These are phyloP conservation scores for Cryptus viduatorius DNA, from an alignment of 2,888 invertebrate genomes.

Conservation along the genomic window DNA sequence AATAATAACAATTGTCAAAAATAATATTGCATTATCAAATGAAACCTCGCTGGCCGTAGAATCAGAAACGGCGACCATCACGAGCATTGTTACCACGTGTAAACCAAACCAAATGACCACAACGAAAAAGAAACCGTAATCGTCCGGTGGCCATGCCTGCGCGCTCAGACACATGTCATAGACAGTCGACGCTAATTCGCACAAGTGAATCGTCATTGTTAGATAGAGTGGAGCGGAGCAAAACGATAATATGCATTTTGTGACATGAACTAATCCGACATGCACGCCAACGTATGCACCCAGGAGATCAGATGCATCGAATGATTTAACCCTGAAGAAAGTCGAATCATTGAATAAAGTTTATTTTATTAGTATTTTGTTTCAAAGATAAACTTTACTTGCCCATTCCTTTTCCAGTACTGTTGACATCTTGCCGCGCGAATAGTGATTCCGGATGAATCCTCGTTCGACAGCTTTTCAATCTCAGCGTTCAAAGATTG, in stretches of 20 bases:
- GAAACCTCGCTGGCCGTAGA: conserved; percentile 29
- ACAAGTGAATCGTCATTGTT: conserved; percentile 42
- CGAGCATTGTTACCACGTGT: conserved; percentile 40
- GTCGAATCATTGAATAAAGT: not conserved
- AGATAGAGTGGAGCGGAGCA: conserved; percentile 50
- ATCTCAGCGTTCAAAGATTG: conserved; percentile 46
- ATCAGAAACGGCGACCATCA: conserved; percentile 46
- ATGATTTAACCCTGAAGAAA: conserved; percentile 31
- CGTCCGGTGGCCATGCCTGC: not conserved
- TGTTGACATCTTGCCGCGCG: not conserved
- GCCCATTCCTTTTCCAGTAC: not conserved
- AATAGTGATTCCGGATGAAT: not conserved
- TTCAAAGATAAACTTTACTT: not conserved
- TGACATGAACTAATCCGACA: conserved; percentile 38
- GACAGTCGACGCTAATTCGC: conserved; percentile 38
- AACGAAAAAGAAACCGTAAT: not conserved
- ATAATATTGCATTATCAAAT: not conserved
- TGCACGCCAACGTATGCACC: conserved; percentile 34
- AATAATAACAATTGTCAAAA: not conserved
- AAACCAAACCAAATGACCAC: conserved; percentile 46
- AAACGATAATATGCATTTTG: conserved; percentile 25
- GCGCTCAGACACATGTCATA: conserved; percentile 8
- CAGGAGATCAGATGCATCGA: conserved; percentile 21
- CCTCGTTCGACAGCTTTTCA: not conserved
- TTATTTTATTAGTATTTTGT: not conserved